Evolutionary conservation across 2,797 vertebrate genomes (phyloP).

Genomic region (Liparis tanakae): DNA sequence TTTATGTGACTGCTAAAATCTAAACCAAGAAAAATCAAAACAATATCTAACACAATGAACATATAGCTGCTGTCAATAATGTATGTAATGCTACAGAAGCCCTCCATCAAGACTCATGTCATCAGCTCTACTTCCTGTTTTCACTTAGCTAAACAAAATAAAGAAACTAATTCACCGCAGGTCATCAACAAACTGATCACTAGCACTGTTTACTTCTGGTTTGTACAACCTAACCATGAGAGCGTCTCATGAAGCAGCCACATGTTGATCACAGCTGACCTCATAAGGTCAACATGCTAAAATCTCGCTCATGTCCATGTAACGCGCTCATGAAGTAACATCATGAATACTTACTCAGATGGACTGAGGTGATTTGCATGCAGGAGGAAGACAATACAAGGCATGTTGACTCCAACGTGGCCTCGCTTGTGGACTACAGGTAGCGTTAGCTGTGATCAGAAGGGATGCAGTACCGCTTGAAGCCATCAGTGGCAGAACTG

Average conservation of each 20-base stretch:
- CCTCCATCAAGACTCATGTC: not conserved
- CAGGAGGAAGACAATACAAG: not conserved
- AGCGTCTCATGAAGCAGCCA: not conserved
- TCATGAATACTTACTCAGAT: conserved; percentile 7
- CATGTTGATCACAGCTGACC: not conserved
- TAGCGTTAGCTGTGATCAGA: no score
- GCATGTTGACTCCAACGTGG: no score
- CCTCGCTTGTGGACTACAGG: not conserved
- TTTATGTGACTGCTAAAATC: not conserved
- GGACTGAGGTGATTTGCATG: not conserved
- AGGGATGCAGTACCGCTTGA: not conserved
- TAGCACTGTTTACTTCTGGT: not conserved
- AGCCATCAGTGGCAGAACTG: conserved; percentile 5
- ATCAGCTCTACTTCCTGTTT: not conserved
- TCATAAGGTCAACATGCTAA: not conserved
- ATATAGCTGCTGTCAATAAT: not conserved
- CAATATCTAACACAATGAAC: not conserved
- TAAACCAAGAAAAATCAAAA: not conserved
- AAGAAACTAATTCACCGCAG: not conserved
- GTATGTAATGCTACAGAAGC: not conserved
- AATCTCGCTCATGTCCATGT: not conserved
- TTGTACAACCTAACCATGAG: not conserved
- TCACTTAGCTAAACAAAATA: not conserved
- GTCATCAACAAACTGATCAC: not conserved
- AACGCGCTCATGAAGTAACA: not conserved